Evolutionary conservation across 2,113 vertebrate species (phyloP).

Genomic region (Tor tambroides): DNA sequence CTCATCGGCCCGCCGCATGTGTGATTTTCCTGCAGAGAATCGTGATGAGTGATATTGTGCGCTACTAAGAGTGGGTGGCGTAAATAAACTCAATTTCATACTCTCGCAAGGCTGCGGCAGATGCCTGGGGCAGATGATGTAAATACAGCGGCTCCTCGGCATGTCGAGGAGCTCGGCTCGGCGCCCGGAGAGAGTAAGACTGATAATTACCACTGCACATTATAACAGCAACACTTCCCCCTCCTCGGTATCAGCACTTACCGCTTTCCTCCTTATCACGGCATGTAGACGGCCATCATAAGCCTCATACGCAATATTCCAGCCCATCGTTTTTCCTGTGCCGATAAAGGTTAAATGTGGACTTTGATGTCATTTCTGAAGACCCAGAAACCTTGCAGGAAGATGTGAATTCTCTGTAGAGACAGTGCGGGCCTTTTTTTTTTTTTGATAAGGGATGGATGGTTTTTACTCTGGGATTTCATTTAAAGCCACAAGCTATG

Average conservation of each 20-base stretch:
- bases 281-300: neutral
- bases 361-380: neutral
- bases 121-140: conserved; percentile 61
- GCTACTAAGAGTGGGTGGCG: conserved; percentile 58
- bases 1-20: neutral
- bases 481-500: conserved; percentile 34
- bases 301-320: neutral
- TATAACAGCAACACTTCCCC: conserved; percentile 1
- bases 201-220: conserved; percentile 43
- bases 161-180: neutral
- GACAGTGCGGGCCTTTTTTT: neutral
- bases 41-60: conserved; percentile 41
- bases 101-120: conserved; percentile 45
- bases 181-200: conserved; percentile 24
- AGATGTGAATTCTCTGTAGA: neutral
- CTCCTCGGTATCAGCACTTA: conserved; percentile 17
- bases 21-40: conserved; percentile 6
- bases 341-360: conserved; percentile 7
- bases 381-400: neutral
- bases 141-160: conserved; percentile 37
- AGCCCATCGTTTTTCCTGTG: neutral
- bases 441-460: neutral
- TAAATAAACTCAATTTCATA: conserved; percentile 65
- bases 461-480: conserved; percentile 5
- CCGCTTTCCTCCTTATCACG: conserved; percentile 4